Conservation (phyloP, 2,113 vertebrate genomes). For the Amazona vittata region DNA sequence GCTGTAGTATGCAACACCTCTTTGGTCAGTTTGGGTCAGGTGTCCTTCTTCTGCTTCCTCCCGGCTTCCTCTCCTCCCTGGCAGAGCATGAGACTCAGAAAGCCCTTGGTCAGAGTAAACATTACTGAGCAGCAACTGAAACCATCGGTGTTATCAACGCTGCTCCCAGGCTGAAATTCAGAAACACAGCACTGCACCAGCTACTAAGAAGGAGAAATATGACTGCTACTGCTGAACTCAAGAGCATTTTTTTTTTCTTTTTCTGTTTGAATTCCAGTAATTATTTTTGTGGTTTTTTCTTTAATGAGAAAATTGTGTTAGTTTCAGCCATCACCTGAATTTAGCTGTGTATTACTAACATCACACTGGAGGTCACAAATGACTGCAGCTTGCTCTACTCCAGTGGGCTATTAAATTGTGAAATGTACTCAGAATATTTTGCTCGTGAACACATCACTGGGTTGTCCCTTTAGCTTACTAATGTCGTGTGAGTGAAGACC, state of each 20-base stretch:
- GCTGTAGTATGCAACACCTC: no score
- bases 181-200: not conserved
- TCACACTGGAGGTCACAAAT: not conserved
- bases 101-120: no score
- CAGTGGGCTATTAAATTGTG: conserved; percentile 31
- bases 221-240: not conserved
- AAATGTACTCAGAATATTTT: conserved; percentile 23
- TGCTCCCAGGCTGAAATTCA: not conserved
- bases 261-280: not conserved
- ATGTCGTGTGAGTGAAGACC: not conserved
- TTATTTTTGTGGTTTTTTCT: not conserved
- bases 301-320: not conserved
- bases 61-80: no score
- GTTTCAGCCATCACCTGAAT: not conserved
- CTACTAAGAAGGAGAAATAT: not conserved
- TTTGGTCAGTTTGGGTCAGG: no score
- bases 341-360: not conserved
- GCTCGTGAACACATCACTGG: not conserved
- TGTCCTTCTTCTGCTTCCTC: no score
- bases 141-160: not conserved
- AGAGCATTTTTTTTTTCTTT: not conserved
- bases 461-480: not conserved
- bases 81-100: no score
- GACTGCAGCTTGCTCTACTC: not conserved
- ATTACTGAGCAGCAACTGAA: not conserved